A percentile compares a stretch with the other conserved stretches of the same genome.
Conservation (phyloP, 2,888 invertebrate species). For the Onthophagus sagittarius region DNA sequence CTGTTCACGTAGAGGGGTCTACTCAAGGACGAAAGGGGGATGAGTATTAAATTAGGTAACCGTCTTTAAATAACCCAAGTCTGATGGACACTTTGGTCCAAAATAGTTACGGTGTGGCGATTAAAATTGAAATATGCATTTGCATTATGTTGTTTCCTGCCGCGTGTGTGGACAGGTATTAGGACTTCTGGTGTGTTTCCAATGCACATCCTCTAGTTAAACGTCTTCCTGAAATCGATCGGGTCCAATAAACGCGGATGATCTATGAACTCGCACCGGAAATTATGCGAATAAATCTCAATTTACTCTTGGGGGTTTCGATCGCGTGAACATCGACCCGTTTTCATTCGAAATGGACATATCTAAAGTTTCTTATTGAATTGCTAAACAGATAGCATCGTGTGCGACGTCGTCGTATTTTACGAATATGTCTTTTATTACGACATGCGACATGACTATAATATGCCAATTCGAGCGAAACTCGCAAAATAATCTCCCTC, state of each 20-base stretch:
- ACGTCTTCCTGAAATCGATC: not conserved
- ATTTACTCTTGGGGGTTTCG: not conserved
- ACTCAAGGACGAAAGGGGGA: not conserved
- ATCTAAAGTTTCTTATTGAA: not conserved
- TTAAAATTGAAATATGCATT: not conserved
- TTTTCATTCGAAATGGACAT: not conserved
- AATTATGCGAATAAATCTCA: not conserved
- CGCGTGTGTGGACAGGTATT: not conserved
- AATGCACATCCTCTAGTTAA: not conserved
- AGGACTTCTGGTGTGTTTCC: not conserved
- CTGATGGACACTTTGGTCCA: not conserved
- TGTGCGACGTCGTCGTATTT: not conserved
- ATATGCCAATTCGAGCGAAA: not conserved
- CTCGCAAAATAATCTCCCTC: too few relatives aligned
- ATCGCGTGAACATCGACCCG: not conserved
- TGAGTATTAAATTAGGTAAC: not conserved
- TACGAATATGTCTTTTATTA: not conserved
- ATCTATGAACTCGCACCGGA: not conserved
- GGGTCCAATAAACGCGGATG: not conserved
- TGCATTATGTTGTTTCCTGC: not conserved
- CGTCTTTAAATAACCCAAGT: not conserved
- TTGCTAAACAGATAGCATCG: not conserved
- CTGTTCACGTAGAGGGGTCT: not conserved
- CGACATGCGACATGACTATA: not conserved
- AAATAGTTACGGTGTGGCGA: not conserved